Conservation (phyloP, 2,113 vertebrate species). For the Tachysurus fulvidraco region DNA sequence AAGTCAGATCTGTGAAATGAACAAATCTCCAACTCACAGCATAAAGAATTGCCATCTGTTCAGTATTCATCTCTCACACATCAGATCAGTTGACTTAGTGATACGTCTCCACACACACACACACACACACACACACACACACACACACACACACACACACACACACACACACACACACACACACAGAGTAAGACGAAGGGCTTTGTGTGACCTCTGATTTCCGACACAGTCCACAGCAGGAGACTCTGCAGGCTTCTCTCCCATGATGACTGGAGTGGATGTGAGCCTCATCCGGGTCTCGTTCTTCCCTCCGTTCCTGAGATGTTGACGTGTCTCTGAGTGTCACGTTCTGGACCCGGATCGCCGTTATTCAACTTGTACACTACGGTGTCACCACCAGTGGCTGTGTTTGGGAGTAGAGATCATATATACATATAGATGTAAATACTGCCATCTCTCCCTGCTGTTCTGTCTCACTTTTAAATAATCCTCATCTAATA, state of each 20-base stretch:
- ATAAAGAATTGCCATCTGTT: background rate
- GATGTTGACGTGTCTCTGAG: background rate
- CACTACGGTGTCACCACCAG: background rate
- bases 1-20: background rate
- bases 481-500: background rate
- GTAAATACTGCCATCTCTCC: background rate
- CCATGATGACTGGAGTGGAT: background rate
- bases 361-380: background rate
- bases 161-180: constrained; percentile 12
- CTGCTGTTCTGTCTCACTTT: too few relatives aligned
- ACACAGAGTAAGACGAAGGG: background rate
- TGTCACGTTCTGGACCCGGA: background rate
- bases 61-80: background rate
- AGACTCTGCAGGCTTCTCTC: constrained; percentile 58
- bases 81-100: background rate
- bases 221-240: constrained; percentile 48
- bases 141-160: constrained; percentile 11
- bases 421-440: background rate
- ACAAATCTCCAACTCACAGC: background rate
- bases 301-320: background rate
- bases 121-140: background rate
- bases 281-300: background rate
- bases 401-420: background rate
- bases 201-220: background rate
- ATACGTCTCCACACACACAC: background rate